Base-by-base conservation (phyloP, 2,113 vertebrate species). In the Malurus melanocephalus region DNA sequence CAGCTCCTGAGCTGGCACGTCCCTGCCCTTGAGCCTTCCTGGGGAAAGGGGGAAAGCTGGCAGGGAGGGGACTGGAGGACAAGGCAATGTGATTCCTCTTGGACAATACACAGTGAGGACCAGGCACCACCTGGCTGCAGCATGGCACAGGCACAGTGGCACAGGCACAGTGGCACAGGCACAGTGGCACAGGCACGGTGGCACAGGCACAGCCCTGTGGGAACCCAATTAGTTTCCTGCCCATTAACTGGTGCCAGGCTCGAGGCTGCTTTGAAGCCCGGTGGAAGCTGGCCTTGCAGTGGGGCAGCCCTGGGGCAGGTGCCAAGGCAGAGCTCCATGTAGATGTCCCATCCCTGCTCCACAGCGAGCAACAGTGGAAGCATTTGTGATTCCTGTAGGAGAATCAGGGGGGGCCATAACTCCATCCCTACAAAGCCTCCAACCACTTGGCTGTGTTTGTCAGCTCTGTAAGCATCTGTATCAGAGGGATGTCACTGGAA, bases 321-420 rank as follows among this genome's bases (percentile, higher is more conserved):
- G 28, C 45, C 14, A 40, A 45, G 2, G 2, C 46, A 32, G 59
- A 38, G 35, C 16, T 38, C 27, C 45, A 1, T 0, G 0, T 9
- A 53, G 68, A 22, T 55, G 35, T 69, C 57, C 73, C 3, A 0
- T 46, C 32, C 56, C 57, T 1, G 7, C 49, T 90, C 61, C 32
- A 4, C 15, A 7, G 61, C 40, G 48, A 53, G 40, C 38, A 55
- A 40, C 61, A 62, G 35, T 2, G 0, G 35, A 86, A 86, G 28
- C 57, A 6, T 38, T 40, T 16, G 38, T 38, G 38, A 38, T 38
- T 38, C 38, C 38, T 38, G 0, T 8, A 48, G 80, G 73, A 60
- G 69, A 30, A 56, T 45, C n/a, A 67, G 16, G 0, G 0, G 0
- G 33, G 66, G 28, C 74, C 0, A 0, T 61, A 52, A 64, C 42